Evolutionary conservation across 2,797 vertebrate species (phyloP).

Genomic region (Hypotaenidia okinawae): DNA sequence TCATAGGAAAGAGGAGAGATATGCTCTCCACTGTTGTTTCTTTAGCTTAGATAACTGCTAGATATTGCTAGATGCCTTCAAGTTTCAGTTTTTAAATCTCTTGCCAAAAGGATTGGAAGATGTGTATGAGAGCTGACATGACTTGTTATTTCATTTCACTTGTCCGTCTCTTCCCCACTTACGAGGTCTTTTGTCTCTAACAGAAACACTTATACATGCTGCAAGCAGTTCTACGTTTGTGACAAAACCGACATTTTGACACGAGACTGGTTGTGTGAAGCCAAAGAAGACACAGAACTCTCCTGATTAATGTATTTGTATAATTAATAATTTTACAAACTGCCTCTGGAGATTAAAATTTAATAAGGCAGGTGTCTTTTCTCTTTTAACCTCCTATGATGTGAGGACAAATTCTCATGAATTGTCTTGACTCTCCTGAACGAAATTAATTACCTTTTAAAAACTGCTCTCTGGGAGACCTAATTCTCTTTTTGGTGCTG

Average conservation of each 20-base stretch:
- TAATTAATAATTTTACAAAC: neutral
- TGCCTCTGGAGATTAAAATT: neutral
- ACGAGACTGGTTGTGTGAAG: neutral
- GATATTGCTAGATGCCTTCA: neutral
- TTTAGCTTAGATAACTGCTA: neutral
- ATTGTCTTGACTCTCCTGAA: neutral
- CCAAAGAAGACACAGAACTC: neutral
- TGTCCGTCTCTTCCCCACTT: neutral
- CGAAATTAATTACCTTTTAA: slow-evolving; percentile 16
- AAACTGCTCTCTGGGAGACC: neutral
- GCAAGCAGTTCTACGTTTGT: neutral
- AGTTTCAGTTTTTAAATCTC: neutral
- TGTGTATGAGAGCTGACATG: neutral
- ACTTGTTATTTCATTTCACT: neutral
- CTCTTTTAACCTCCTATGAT: neutral
- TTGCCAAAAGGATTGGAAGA: neutral
- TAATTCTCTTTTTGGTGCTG: neutral
- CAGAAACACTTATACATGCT: neutral
- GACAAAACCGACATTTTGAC: neutral
- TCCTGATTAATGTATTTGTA: neutral
- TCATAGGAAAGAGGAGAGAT: neutral
- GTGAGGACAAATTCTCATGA: neutral
- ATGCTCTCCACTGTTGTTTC: neutral
- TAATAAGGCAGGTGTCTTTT: neutral
- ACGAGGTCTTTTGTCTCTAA: neutral